Evolutionary conservation across 2,797 vertebrate genomes (phyloP).

Genomic region (Glyptemys insculpta): DNA sequence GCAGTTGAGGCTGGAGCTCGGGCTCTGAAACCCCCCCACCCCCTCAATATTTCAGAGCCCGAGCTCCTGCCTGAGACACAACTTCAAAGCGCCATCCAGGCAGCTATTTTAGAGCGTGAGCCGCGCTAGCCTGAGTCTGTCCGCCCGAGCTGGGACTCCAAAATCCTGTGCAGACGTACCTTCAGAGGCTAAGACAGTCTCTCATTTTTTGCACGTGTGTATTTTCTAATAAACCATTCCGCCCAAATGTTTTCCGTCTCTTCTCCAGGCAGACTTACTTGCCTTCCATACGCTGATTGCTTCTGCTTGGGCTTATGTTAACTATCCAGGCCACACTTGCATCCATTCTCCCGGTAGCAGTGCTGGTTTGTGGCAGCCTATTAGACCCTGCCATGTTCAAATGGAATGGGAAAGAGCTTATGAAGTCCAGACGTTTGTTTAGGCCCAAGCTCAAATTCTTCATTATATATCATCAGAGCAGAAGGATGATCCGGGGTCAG

Average conservation of each 20-base stretch:
- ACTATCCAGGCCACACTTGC: neutral
- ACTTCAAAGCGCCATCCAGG: no score
- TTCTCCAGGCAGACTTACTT: fast-evolving
- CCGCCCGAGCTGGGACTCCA: fast-evolving
- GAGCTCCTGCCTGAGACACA: no score
- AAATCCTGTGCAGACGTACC: neutral
- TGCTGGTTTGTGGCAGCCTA: fast-evolving
- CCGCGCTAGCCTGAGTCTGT: no score
- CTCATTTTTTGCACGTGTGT: no score
- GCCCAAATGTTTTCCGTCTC: neutral
- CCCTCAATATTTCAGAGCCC: no score
- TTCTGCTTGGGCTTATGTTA: neutral
- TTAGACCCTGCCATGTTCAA: neutral
- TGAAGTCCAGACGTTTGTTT: neutral
- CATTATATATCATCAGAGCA: neutral
- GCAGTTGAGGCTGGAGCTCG: no score
- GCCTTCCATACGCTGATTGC: fast-evolving
- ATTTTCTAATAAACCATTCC: neutral
- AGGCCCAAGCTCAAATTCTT: neutral
- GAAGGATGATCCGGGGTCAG: neutral
- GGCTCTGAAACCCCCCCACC: no score
- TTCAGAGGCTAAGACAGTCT: no score
- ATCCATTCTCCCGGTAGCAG: neutral
- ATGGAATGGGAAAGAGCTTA: fast-evolving
- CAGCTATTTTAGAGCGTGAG: no score